Evolutionary conservation across 2,888 invertebrate species (phyloP).

Genomic region (Apamea crenata): DNA sequence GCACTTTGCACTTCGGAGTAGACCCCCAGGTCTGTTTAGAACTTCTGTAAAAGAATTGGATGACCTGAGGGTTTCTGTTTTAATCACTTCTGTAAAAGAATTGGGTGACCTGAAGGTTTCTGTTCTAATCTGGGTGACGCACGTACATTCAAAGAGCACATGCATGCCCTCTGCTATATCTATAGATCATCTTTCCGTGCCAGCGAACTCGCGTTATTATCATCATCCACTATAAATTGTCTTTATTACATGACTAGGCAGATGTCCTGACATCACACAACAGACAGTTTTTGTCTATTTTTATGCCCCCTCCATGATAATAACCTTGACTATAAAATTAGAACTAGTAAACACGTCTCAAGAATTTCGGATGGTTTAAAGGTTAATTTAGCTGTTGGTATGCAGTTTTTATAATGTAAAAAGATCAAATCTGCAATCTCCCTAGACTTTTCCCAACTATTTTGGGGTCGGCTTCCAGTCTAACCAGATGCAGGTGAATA

Average conservation of each 20-base stretch:
- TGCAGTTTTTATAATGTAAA: background rate
- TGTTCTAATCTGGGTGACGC: too few relatives aligned
- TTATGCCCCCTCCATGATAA: slow-evolving; percentile 30
- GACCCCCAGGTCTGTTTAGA: too few relatives aligned
- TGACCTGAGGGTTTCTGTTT: too few relatives aligned
- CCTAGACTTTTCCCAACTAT: background rate
- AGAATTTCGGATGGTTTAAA: background rate
- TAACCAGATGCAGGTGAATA: background rate
- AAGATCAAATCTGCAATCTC: background rate
- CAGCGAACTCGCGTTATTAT: background rate
- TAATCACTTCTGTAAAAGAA: too few relatives aligned
- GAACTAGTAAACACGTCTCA: slow-evolving; percentile 15
- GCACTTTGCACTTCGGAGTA: too few relatives aligned
- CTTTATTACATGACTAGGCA: background rate
- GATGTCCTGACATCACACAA: background rate
- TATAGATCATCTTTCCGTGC: too few relatives aligned
- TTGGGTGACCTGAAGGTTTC: too few relatives aligned
- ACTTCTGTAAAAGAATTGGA: too few relatives aligned
- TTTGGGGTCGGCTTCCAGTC: background rate
- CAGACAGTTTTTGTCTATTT: slow-evolving; percentile 30
- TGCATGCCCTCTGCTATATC: too few relatives aligned
- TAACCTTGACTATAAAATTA: slow-evolving; percentile 36
- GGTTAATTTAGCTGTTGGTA: background rate
- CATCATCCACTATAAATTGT: background rate
- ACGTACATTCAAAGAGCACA: too few relatives aligned